A percentile compares a stretch with the other conserved stretches of the same genome.
phyloP scores from a whole-genome alignment of 1,140 invertebrate species.

The Theocolax elegans region DNA sequence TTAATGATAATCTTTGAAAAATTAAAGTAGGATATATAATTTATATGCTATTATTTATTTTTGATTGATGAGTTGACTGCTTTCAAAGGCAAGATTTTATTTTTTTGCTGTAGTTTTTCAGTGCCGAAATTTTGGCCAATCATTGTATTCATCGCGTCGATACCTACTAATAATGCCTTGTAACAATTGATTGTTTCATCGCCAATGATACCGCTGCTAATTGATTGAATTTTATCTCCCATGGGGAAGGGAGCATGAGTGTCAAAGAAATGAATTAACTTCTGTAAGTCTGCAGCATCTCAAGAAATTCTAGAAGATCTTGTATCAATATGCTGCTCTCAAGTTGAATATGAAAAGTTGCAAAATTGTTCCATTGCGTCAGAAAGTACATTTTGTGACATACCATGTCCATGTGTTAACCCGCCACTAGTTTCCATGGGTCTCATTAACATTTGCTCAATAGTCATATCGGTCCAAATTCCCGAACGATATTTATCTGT shows the following conservation, averaged over 20 bases:
- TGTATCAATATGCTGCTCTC: slow-evolving; percentile 42
- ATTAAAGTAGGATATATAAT: slow-evolving; percentile 1
- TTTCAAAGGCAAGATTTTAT: background rate
- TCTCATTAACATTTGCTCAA: too few species aligned
- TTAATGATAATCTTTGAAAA: slow-evolving; percentile 4
- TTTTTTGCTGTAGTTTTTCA: background rate
- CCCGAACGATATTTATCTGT: too few species aligned
- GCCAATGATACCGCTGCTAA: slow-evolving; percentile 3
- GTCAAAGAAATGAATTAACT: background rate
- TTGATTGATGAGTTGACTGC: slow-evolving; percentile 44
- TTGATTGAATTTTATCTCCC: background rate
- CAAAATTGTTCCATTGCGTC: slow-evolving; percentile 44
- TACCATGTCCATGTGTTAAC: slow-evolving; percentile 48
- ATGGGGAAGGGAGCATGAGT: background rate
- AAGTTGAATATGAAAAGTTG: slow-evolving; percentile 11
- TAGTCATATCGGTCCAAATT: too few species aligned
- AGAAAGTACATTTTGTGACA: slow-evolving; percentile 35
- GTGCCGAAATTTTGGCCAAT: background rate
- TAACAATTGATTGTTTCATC: slow-evolving; percentile 13
- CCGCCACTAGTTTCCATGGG: too few species aligned
- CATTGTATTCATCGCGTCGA: background rate
- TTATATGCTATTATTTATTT: background rate
- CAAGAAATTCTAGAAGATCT: background rate
- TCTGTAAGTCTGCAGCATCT: slow-evolving; percentile 1
- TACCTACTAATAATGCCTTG: background rate